Base-by-base conservation (phyloP, 1,140 invertebrate species). In the Anadara kagoshimensis region DNA sequence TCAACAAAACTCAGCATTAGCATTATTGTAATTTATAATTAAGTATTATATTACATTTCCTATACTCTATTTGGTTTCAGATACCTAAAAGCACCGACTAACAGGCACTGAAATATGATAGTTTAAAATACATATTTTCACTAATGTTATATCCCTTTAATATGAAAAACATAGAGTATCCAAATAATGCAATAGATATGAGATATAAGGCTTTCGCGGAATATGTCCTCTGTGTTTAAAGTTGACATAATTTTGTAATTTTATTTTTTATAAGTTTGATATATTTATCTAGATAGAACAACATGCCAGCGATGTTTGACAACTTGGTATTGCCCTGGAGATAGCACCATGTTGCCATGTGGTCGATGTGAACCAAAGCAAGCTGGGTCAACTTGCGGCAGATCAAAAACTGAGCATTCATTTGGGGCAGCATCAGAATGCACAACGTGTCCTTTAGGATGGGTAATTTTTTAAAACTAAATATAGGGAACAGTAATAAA, bases 301-400 rank as follows among this genome's bases (percentile, higher is more conserved):
- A 80, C 76, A 5, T 84, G 83, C 76, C 79, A 78, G 24, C 71
- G 83, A 36, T 84, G 83, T 71, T 54, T 75, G 24, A 70, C 83
- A 22, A 74, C 76, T 11, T 80, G 74, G 59, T 83, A 81, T 63
- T 84, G 83, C 67, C 57, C 68, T 12, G 83, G 83, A 0, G 81
- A 84, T 58, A 78, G 80, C 3, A 54, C 57, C 12, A 72, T 71
- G 63, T 65, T 66, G 24, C 78, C 79, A 2, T 84, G 83, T 66
- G 81, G 79, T 11, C 71, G 83, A 16, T 83, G 81, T 76, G 78
- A 82, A 49, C 78, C 79, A 4, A 69, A 74, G 11, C 57, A 75
- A 47, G 63, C 57, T 11, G 66, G 58, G 18, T 78, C 78, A 16
- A 81, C 79, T 7, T 84, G 83, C 66, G 79, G 81, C 14, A 69